Evolutionary conservation across 1,140 invertebrate species (phyloP), one percentile per base, ranked within the genome.

Genomic region (Latrodectus geometricus): DNA sequence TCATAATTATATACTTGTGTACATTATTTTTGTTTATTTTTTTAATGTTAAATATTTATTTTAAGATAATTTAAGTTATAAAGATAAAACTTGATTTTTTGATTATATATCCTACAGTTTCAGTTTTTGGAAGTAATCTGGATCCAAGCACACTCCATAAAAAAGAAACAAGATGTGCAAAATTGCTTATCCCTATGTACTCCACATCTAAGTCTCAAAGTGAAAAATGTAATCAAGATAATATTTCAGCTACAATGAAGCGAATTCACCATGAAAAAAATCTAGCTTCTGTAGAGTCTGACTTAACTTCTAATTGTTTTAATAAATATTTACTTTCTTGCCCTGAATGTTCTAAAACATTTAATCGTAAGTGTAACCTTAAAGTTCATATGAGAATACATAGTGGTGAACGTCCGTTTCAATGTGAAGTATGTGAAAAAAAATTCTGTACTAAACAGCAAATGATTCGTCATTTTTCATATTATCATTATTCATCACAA

Each of bases 341-440:
- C 8, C 11, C 54, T 87, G 90, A 91, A 15, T 92, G 92, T 81
- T 84, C 90, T 20, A 91, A 90, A 79, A 84, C 73, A 11, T 90
- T 90, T 54, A 48, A 76, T 49, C 52, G n/a, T 49, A 68, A 83
- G 50, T 69, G 68, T 17, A 86, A 75, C 20, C 61, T 88, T 0
- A 83, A 72, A 48, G 84, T 85, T 87, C 93, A 94, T 88, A 92
- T 93, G 90, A 91, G 93, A 89, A 92, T 93, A 8, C 93, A 94
- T 90, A 93, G 92, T 83, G 94, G 93, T 35, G 90, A 92, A 77
- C 93, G 94, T 88, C 95, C 95, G 0, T 95, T 95, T 90, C 93
- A 94, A 89, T 95, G 95, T 88, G 92, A 93, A 66, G 91, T 94
- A 49, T 95, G 95, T 89, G 92, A 94, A 76, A 91, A 95, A 14